Base-by-base conservation (phyloP, 2,888 invertebrate genomes). In the Strigamia transsilvanica region DNA sequence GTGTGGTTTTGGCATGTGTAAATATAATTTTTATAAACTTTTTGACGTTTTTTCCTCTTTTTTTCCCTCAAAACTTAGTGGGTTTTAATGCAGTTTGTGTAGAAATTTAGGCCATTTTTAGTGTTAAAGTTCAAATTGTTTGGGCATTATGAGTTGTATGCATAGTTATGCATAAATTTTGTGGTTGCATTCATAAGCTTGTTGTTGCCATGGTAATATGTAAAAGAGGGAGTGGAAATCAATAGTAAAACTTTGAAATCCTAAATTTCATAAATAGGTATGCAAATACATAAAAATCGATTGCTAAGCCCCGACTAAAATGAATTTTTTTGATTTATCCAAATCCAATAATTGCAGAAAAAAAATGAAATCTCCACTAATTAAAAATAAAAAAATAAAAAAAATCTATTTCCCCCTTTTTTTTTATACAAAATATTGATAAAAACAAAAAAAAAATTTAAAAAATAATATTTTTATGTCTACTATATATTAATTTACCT, bases 141-240 rank as follows among this genome's bases (percentile, higher is more conserved):
- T 18, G 1, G 5, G 1, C 61, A 61, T 61, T 21, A 38, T 38
- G 61, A 23, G 7, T 10, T 23, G 23, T 0, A 18, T 61, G 23
- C 61, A 21, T 61, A 61, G 61, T 61, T 61, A 61, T 61, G 61
- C 61, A 61, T 61, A 61, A 61, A 61, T 61, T 61, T 61, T 61
- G 61, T 61, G 61, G 61, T 61, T 61, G 61, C 61, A 61, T 61
- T 61, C 61, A 61, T 23, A 61, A 61, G 61, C 61, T 23, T n/a
- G 18, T 21, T 61, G 61, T 61, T 61, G 13, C 61, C 61, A 61
- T 61, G 61, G 61, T 23, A 61, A 61, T 61, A 18, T 61, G 1
- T 21, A 61, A 61, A 12, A 61, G 61, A 2, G 23, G 18, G 61
- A 61, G 61, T 61, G 23, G 23, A 61, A 61, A 61, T 61, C 61